Evolutionary conservation across 2,113 vertebrate genomes (phyloP), one percentile per base, ranked within the genome.

Genomic region (Romanogobio albipinnatus): DNA sequence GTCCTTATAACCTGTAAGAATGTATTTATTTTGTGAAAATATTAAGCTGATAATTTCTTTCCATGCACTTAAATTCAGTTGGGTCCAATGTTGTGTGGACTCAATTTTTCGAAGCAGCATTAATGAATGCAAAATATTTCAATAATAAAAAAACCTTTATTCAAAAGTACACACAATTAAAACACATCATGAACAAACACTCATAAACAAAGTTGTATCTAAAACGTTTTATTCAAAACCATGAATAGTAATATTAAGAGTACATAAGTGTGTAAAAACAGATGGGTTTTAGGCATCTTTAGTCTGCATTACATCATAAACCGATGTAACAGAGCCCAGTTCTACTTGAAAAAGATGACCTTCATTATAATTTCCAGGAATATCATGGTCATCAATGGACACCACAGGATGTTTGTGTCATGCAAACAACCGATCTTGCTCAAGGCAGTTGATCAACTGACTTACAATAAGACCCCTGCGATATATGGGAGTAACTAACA

Each of bases 151-250:
- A 56, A 56, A 56, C 53, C 53, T 56, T 56, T 56, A 56, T 56
- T 56, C 53, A 14, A 56, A 56, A 56, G 17, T 56, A 56, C 53
- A 53, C 14, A 56, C 53, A 56, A 56, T 56, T 56, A 22, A 56
- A 56, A 56, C 19, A 19, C 58, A 13, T 5, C n/a, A 61, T 39
- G 33, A 17, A 39, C 33, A 68, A 39, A 68, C 33, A 58, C 51
- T 58, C 75, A 36, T 49, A n/a, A 80, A 84, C 36, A 10, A 59
- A 56, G 14, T 75, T 59, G 7, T 26, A 71, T 66, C 45, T 87
- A 24, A 81, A 49, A n/a, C n/a, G 83, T 74, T 94, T 93, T 93
- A 90, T 91, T 90, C 70, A 89, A 87, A 88, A 87, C 82, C 82
- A 71, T 74, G 26, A 64, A 86, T 14, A 66, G 56, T 77, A 73